These are phyloP conservation scores for Drosophila parthenogenetica DNA, from an alignment of 2,888 invertebrate species.

Conservation along the genomic window DNA sequence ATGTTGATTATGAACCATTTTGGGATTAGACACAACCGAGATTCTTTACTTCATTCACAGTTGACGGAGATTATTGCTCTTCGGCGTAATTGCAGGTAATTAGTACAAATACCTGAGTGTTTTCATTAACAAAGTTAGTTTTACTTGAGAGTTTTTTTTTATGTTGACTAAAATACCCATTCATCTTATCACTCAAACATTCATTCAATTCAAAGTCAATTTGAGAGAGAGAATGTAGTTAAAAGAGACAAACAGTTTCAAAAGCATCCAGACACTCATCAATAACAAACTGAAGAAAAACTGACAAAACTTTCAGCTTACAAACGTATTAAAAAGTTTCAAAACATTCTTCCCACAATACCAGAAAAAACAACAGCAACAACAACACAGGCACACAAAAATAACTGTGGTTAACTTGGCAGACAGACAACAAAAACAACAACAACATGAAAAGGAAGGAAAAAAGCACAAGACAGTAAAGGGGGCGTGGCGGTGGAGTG, in stretches of 20 bases:
- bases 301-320: constrained; percentile 38
- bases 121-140: neutral
- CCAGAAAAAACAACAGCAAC: constrained; percentile 27
- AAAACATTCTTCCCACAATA: constrained; percentile 28
- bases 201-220: constrained; percentile 18
- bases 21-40: constrained; percentile 37
- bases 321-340: constrained; percentile 54
- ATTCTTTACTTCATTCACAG: constrained; percentile 33
- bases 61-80: constrained; percentile 10
- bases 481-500: neutral
- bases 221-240: constrained; percentile 20
- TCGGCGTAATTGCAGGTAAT: constrained; percentile 50
- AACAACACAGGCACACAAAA: constrained; percentile 45
- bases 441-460: neutral
- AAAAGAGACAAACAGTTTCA: constrained; percentile 21
- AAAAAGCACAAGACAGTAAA: neutral
- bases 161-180: neutral
- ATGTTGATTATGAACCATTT: constrained; percentile 44
- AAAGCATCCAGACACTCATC: constrained; percentile 37
- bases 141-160: neutral
- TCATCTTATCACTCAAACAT: neutral
- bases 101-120: constrained; percentile 23
- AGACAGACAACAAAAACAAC: constrained; percentile 55
- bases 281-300: constrained; percentile 39
- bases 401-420: constrained; percentile 62